Conservation (phyloP, 2,888 invertebrate species). For the Branchellion lobata region DNA sequence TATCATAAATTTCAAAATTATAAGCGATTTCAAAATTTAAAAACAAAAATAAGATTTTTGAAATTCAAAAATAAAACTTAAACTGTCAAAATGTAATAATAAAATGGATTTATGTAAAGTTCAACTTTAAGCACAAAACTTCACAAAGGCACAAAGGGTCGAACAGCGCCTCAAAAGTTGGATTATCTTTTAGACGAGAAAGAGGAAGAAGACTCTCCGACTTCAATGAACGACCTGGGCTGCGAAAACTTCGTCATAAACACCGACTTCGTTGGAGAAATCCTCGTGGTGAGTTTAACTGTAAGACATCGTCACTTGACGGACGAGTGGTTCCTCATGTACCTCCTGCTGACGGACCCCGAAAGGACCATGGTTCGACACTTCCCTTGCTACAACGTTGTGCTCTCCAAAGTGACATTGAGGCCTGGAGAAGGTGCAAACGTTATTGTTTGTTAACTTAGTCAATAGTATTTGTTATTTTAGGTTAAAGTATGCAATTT, state of each 20-base stretch:
- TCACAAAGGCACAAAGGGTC: conserved; percentile 50
- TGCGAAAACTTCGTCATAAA: conserved; percentile 48
- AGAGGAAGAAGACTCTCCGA: conserved; percentile 41
- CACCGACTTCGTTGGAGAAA: conserved; percentile 50
- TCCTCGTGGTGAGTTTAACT: conserved; percentile 49
- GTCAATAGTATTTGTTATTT: not conserved
- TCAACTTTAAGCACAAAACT: too few relatives aligned
- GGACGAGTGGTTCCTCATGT: conserved; percentile 52
- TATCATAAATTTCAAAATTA: not conserved
- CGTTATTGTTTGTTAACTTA: not conserved
- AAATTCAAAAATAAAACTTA: not conserved
- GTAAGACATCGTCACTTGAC: conserved; percentile 51
- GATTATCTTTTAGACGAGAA: conserved; percentile 49
- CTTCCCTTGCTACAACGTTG: conserved; percentile 52
- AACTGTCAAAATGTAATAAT: not conserved
- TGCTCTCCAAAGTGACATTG: conserved; percentile 50
- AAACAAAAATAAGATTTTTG: not conserved
- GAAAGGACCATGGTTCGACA: conserved; percentile 43
- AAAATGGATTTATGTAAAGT: too few relatives aligned
- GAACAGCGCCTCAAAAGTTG: conserved; percentile 49
- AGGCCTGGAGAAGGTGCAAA: conserved; percentile 50
- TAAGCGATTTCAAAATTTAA: too few relatives aligned
- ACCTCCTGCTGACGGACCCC: conserved; percentile 49
- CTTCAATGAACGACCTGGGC: conserved; percentile 17
- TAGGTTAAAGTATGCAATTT: too few relatives aligned